Percentiles rank a stretch among this genome's conserved stretches.
Conservation (phyloP, 1,140 invertebrate genomes). For the Hylaeus anthracinus region DNA sequence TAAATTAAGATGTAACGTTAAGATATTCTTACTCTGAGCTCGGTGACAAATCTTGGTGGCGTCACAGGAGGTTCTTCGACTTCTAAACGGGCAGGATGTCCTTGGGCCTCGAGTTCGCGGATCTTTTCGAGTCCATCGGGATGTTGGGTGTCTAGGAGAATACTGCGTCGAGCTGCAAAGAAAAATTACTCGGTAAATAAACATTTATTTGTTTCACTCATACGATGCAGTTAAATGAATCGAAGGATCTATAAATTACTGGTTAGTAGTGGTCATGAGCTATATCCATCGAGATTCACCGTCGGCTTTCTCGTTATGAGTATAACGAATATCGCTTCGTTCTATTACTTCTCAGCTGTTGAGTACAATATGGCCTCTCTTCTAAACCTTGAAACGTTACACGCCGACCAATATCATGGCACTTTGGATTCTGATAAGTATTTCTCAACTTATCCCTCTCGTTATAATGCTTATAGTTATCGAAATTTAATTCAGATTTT, state of each 20-base stretch:
- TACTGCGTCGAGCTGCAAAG: constrained; percentile 87
- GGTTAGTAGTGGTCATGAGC: background rate
- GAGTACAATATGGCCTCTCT: background rate
- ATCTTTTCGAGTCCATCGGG: constrained; percentile 96
- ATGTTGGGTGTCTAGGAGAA: constrained; percentile 95
- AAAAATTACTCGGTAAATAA: constrained; percentile 7
- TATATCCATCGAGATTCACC: background rate
- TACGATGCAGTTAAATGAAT: background rate
- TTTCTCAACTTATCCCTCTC: constrained; percentile 4
- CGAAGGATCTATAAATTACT: constrained; percentile 14
- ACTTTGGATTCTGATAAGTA: background rate
- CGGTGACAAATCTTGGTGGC: constrained; percentile 91
- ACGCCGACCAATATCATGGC: background rate
- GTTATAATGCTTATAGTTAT: background rate
- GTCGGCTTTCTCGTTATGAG: background rate
- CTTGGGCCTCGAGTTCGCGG: constrained; percentile 92
- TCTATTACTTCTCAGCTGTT: background rate
- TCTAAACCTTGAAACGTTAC: constrained; percentile 9
- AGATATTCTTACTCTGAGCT: constrained; percentile 82
- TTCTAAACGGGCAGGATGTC: constrained; percentile 88
- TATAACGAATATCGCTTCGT: background rate
- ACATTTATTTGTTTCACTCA: background rate
- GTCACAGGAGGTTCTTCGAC: constrained; percentile 89
- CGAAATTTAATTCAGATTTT: constrained; percentile 19
- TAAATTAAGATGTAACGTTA: background rate